Percentiles rank a stretch among this genome's conserved stretches.
These are phyloP conservation scores for Lophura nycthemera DNA, from an alignment of 2,113 vertebrate genomes.

Conservation along the genomic window DNA sequence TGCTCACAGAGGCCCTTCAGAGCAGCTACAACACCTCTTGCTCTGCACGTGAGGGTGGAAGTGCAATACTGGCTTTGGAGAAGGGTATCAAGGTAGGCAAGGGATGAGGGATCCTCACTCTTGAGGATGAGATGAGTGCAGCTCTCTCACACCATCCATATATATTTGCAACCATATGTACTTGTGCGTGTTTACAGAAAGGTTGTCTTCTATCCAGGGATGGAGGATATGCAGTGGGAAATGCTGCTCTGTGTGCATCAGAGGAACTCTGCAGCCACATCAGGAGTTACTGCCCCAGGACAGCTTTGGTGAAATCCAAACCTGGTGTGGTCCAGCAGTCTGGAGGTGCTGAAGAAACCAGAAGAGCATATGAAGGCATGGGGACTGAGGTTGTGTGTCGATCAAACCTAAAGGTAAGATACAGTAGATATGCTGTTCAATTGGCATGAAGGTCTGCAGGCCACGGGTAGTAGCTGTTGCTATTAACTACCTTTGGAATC, in stretches of 20 bases:
- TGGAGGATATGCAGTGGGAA: background rate
- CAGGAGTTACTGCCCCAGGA: accelerated
- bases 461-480: background rate
- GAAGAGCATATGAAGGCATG: background rate
- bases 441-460: background rate
- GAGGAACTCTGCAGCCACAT: background rate
- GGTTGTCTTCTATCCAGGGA: background rate
- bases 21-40: background rate
- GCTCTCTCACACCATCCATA: background rate
- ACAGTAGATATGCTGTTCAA: background rate
- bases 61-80: accelerated
- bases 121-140: background rate
- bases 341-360: no score
- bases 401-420: background rate
- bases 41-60: background rate
- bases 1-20: background rate
- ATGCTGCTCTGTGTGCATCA: background rate
- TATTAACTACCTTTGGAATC: background rate
- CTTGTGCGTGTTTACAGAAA: background rate
- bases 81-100: background rate
- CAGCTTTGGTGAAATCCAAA: background rate
- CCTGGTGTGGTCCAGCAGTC: accelerated
- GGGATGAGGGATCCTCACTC: background rate
- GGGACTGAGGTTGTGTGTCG: background rate
- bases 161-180: background rate